A percentile compares a stretch with the other conserved stretches of the same genome.
These are phyloP conservation scores for Aphelocoma californica DNA, from an alignment of 2,797 vertebrate species.

Conservation along the genomic window DNA sequence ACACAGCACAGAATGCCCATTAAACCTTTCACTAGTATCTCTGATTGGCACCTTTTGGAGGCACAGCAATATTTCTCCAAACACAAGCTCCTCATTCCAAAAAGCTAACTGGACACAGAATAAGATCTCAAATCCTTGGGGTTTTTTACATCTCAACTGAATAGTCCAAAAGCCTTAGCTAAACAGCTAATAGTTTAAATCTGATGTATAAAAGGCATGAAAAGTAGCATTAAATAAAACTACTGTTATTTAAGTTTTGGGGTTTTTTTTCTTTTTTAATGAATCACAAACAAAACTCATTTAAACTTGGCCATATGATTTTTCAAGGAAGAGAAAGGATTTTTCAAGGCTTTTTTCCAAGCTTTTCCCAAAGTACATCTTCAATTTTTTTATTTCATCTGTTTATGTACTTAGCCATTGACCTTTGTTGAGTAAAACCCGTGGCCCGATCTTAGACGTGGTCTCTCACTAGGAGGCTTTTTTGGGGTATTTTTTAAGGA, in stretches of 20 bases:
- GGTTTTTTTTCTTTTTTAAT: background rate
- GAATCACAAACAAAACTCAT: background rate
- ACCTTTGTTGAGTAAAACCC: background rate
- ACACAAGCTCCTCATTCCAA: background rate
- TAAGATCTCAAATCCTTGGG: background rate
- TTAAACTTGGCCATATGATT: background rate
- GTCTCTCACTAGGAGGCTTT: background rate
- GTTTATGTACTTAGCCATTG: background rate
- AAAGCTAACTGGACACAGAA: background rate
- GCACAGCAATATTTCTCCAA: background rate
- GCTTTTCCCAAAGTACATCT: background rate
- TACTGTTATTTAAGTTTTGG: background rate
- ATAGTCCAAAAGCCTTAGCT: background rate
- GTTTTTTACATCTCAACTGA: background rate
- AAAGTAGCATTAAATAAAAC: background rate
- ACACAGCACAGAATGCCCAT: background rate
- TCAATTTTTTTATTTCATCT: background rate
- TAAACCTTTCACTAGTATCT: background rate
- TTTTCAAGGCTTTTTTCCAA: background rate
- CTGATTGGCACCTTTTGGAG: background rate
- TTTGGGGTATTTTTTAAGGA: background rate
- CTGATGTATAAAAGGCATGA: background rate
- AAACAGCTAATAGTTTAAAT: background rate
- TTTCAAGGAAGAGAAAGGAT: background rate
- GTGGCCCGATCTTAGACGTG: background rate